These are phyloP conservation scores for Meriones unguiculatus DNA, from an alignment of 2,113 vertebrate genomes.

Conservation along the genomic window DNA sequence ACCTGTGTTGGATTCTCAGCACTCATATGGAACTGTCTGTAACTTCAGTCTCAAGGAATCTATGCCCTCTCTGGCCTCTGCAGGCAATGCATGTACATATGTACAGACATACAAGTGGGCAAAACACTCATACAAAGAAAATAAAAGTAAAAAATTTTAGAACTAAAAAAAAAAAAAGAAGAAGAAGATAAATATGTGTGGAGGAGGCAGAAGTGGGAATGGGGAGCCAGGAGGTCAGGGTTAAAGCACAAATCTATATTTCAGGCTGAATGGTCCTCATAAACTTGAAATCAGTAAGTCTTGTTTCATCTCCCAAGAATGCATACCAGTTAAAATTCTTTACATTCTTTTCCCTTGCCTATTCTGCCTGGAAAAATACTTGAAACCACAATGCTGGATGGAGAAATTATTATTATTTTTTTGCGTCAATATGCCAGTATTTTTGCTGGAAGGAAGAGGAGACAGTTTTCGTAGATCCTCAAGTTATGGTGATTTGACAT, in stretches of 20 bases:
- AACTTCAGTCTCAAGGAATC: too few species aligned
- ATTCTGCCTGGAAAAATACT: conserved; percentile 74
- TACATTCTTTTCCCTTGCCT: conserved; percentile 71
- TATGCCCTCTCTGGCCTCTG: background rate
- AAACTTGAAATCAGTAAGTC: conserved; percentile 59
- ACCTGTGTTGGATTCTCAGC: background rate
- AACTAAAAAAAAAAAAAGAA: background rate
- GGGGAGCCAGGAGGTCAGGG: background rate
- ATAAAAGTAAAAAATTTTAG: background rate
- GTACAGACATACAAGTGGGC: background rate
- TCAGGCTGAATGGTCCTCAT: background rate
- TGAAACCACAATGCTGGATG: conserved; percentile 64
- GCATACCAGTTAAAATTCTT: conserved; percentile 74
- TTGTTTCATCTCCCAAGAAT: conserved; percentile 69
- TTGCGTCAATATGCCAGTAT: conserved; percentile 62
- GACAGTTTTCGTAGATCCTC: conserved; percentile 53
- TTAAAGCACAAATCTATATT: conserved; percentile 28
- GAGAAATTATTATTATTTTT: conserved; percentile 69
- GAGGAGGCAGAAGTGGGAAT: background rate
- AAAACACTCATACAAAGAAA: background rate
- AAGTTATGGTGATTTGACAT: conserved; percentile 57
- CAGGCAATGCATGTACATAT: background rate
- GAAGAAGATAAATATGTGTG: conserved; percentile 12
- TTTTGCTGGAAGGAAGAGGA: conserved; percentile 57
- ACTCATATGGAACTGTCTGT: background rate